Percentiles rank a stretch among this genome's conserved stretches.
phyloP scores from a whole-genome alignment of 2,797 vertebrate genomes.

The Taenioides sp. region DNA sequence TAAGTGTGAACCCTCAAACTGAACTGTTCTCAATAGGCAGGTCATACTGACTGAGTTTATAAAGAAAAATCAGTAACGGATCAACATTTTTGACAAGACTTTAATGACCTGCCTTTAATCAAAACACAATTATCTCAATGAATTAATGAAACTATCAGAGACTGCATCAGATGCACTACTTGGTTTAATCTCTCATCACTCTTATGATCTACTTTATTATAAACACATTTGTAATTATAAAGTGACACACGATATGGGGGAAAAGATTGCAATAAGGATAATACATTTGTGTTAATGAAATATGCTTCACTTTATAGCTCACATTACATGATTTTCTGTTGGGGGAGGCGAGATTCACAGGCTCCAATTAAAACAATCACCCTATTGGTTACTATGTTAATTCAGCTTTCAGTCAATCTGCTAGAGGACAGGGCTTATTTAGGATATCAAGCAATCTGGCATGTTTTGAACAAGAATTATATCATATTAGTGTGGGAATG shows the following conservation, averaged over 20 bases:
- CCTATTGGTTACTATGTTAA: too few species aligned
- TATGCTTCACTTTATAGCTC: constrained; percentile 14
- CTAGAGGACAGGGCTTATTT: too few species aligned
- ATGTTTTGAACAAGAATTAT: too few species aligned
- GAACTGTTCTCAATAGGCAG: background rate
- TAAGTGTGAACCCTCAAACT: background rate
- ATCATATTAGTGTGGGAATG: too few species aligned
- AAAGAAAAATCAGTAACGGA: too few species aligned
- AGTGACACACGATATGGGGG: background rate
- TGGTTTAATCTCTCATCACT: background rate
- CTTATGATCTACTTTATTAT: background rate
- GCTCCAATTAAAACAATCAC: background rate
- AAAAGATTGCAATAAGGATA: background rate
- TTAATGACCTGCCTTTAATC: constrained; percentile 49
- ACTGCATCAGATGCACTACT: constrained; percentile 15
- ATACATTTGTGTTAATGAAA: background rate
- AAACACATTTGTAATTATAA: background rate
- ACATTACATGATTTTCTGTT: background rate
- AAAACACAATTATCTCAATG: constrained; percentile 44
- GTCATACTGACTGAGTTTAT: background rate
- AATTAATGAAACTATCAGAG: constrained; percentile 41
- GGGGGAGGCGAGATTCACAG: background rate
- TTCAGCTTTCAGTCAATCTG: too few species aligned
- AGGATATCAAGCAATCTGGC: too few species aligned
- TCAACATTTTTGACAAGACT: background rate